Evolutionary conservation across 2,888 invertebrate genomes (phyloP).

Genomic region (Orthosia gothica): DNA sequence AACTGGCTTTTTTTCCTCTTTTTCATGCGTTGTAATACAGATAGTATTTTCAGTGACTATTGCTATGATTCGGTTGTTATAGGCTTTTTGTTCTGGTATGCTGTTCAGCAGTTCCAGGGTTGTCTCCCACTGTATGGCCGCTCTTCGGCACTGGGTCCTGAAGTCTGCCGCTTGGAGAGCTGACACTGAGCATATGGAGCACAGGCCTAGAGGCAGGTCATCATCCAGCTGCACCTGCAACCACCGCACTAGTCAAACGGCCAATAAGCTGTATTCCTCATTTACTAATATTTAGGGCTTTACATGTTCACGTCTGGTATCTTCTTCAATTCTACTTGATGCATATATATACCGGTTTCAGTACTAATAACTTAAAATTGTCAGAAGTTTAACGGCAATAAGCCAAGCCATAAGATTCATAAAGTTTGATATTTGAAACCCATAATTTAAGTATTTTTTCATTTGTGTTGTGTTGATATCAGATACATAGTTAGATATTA

Average conservation of each 20-base stretch:
- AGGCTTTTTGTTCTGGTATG: constrained; percentile 66
- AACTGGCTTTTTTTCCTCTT: constrained; percentile 3
- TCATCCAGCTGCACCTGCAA: constrained; percentile 85
- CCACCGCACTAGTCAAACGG: constrained; percentile 84
- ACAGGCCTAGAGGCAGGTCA: constrained; percentile 83
- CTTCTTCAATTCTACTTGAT: not conserved
- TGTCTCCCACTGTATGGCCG: constrained; percentile 77
- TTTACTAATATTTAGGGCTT: not conserved
- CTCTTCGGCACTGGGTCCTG: constrained; percentile 76
- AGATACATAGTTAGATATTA: not conserved
- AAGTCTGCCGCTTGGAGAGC: constrained; percentile 81
- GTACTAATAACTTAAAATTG: not conserved
- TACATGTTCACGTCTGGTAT: not conserved
- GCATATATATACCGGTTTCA: not conserved
- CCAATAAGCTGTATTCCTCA: constrained; percentile 74
- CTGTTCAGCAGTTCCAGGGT: constrained; percentile 74
- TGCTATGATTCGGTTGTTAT: constrained; percentile 69
- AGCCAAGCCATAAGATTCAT: not conserved
- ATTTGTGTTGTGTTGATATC: too few species aligned
- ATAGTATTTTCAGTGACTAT: constrained; percentile 74
- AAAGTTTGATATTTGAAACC: too few species aligned
- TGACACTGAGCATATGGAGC: constrained; percentile 78
- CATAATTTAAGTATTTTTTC: too few species aligned
- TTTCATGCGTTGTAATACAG: constrained; percentile 60
- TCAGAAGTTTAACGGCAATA: not conserved